Conservation (phyloP, 1,140 invertebrate genomes). For the Drosophila gunungcola region DNA sequence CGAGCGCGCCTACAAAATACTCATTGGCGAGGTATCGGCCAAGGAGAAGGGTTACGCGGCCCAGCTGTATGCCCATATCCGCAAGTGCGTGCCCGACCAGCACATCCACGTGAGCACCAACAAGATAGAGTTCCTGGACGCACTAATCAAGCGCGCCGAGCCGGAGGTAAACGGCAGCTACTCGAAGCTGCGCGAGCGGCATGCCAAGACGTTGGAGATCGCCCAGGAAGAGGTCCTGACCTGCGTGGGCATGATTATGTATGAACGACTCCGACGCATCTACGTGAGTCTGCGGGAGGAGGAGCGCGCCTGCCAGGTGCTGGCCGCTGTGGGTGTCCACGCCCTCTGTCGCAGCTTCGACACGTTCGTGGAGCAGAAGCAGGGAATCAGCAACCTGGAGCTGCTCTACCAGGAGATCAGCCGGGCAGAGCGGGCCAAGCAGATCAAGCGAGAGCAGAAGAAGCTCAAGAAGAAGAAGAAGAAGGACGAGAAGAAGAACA, state of each 20-base stretch:
- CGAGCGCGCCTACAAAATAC: conserved; percentile 92
- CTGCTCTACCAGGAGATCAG: conserved; percentile 92
- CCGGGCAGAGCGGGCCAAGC: conserved; percentile 92
- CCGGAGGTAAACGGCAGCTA: conserved; percentile 92
- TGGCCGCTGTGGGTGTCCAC: conserved; percentile 94
- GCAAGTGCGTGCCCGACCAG: conserved; percentile 92
- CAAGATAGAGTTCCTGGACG: conserved; percentile 94
- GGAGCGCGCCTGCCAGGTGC: conserved; percentile 95
- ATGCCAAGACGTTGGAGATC: conserved; percentile 97
- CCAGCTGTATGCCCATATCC: conserved; percentile 93
- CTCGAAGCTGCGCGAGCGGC: conserved; percentile 91
- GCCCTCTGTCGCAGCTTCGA: conserved; percentile 95
- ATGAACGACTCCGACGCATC: conserved; percentile 93
- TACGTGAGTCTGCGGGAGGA: conserved; percentile 94
- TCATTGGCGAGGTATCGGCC: conserved; percentile 93
- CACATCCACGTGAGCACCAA: conserved; percentile 93
- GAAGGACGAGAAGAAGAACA: conserved; percentile 88
- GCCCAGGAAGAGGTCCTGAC: conserved; percentile 98
- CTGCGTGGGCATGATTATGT: conserved; percentile 95
- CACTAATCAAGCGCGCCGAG: conserved; percentile 94
- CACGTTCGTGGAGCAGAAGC: conserved; percentile 94
- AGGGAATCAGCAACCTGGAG: conserved; percentile 94
- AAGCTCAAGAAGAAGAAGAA: conserved; percentile 95
- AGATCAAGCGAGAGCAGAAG: conserved; percentile 93
- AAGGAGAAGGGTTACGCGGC: conserved; percentile 96